phyloP scores from a whole-genome alignment of 2,797 vertebrate genomes.

The Falco peregrinus region DNA sequence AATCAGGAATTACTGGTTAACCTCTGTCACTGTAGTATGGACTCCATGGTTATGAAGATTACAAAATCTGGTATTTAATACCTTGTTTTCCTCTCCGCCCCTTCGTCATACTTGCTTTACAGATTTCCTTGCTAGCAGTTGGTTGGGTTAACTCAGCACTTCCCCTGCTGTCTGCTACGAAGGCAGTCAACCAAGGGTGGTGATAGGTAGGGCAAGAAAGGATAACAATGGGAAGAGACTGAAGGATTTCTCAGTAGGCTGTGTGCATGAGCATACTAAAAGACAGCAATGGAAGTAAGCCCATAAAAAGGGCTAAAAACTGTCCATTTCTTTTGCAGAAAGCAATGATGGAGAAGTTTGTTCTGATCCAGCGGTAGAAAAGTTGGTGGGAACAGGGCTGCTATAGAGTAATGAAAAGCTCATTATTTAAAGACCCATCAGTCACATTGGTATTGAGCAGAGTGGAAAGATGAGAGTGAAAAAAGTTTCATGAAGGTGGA shows the following conservation, averaged over 20 bases:
- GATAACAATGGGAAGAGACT: not conserved
- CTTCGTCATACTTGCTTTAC: not conserved
- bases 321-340: not conserved
- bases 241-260: not conserved
- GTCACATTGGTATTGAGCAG: not conserved
- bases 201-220: not conserved
- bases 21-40: not conserved
- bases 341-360: not conserved
- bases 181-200: not conserved
- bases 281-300: not conserved
- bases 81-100: not conserved
- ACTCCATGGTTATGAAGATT: not conserved
- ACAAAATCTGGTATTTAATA: not conserved
- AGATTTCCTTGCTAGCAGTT: not conserved
- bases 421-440: not conserved
- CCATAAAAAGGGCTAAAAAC: not conserved
- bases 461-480: not conserved
- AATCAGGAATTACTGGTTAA: not conserved
- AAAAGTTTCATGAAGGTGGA: not conserved
- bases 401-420: not conserved
- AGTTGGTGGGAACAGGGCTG: not conserved
- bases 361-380: not conserved
- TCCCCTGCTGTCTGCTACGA: not conserved
- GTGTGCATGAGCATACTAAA: not conserved
- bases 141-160: not conserved